Conservation (phyloP, 2,113 vertebrate species). For the Neofelis nebulosa region DNA sequence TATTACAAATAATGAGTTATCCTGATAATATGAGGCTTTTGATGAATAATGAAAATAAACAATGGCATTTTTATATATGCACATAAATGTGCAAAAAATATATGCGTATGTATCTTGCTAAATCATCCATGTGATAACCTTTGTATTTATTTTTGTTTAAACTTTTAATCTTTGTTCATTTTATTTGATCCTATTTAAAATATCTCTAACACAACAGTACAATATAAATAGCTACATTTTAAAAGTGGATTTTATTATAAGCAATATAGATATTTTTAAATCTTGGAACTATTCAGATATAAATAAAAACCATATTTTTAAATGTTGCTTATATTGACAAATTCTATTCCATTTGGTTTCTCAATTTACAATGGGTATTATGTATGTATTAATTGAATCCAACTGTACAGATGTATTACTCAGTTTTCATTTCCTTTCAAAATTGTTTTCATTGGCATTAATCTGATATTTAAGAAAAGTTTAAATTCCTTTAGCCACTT, state of each 20-base stretch:
- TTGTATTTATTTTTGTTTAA: conserved; percentile 17
- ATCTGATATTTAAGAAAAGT: background rate
- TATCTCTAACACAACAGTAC: background rate
- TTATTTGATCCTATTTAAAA: background rate
- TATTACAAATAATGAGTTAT: background rate
- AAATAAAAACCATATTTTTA: background rate
- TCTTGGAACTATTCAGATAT: background rate
- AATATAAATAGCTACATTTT: background rate
- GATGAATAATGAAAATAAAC: background rate
- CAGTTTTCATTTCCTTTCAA: background rate
- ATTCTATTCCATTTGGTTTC: background rate
- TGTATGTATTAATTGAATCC: background rate
- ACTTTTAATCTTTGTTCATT: background rate
- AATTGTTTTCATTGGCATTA: background rate
- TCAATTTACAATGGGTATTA: background rate
- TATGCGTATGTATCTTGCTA: background rate
- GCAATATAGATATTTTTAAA: background rate
- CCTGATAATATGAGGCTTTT: background rate
- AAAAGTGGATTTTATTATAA: conserved; percentile 18
- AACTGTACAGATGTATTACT: background rate
- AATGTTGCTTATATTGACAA: background rate
- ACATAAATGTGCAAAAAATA: too few species aligned
- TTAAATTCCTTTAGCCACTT: background rate
- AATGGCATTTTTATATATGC: background rate
- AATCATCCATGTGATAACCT: background rate